phyloP scores from a whole-genome alignment of 2,113 vertebrate genomes.

The Neomonachus schauinslandi region DNA sequence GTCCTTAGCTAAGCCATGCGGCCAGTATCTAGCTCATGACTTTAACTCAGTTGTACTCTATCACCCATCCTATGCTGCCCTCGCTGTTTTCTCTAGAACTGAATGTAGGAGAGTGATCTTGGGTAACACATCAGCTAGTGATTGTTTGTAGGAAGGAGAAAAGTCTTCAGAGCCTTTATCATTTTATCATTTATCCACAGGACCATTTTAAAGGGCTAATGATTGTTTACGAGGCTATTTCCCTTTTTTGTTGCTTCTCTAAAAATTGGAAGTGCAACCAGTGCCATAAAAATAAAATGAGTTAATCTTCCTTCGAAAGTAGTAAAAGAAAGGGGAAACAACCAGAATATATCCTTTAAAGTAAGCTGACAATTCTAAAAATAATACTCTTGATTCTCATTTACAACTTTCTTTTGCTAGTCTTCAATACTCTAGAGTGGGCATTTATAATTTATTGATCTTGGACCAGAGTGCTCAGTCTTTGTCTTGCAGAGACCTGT shows the following conservation, averaged over 20 bases:
- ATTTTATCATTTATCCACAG: neutral
- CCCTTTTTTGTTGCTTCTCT: slow-evolving; percentile 38
- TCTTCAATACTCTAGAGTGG: neutral
- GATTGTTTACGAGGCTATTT: slow-evolving; percentile 26
- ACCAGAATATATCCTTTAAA: neutral
- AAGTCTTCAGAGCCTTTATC: neutral
- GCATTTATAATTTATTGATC: neutral
- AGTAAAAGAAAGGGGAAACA: neutral
- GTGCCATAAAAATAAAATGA: slow-evolving; percentile 50
- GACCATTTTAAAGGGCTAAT: slow-evolving; percentile 46
- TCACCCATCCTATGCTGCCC: neutral
- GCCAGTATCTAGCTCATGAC: neutral
- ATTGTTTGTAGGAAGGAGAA: neutral
- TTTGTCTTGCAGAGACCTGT: neutral
- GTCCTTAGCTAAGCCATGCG: neutral
- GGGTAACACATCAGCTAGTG: neutral
- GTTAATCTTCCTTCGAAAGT: slow-evolving; percentile 53
- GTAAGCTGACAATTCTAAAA: neutral
- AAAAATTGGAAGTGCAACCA: slow-evolving; percentile 44
- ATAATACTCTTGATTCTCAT: slow-evolving; percentile 4
- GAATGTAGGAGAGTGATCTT: neutral
- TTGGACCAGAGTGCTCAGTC: neutral
- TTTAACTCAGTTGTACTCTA: neutral
- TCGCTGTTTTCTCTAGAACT: neutral
- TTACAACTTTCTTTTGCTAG: neutral